Evolutionary conservation across 2,113 vertebrate genomes (phyloP), one percentile per base, ranked within the genome.

Genomic region (Pachyramphus minor): DNA sequence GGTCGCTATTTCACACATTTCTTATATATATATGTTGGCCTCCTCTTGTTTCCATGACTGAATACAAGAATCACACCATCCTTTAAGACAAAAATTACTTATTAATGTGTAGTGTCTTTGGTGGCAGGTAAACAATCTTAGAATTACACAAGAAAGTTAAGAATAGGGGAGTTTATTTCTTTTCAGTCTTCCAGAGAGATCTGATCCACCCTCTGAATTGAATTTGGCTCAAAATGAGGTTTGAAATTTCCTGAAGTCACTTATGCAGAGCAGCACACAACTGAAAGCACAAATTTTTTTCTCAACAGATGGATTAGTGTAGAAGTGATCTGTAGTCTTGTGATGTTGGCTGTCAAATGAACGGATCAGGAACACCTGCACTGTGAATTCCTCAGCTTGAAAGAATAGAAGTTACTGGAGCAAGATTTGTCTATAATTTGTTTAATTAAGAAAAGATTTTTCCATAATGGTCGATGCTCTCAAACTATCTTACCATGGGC

Each of bases 341-440:
- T 87, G 75, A 83, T 83, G 33, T 22, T 85, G 63, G 62, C 75
- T 96, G 67, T 67, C 75, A 97, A 94, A 94, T 74, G 67, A 71
- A 74, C 24, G 77, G 45, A 79, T 42, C 79, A 58, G 50, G 71
- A 96, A 86, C 63, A 88, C 59, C 45, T 50, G 39, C 52, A 87
- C 27, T 77, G 63, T 77, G 33, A 90, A 85, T 85, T 79, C 24
- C 37, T 66, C 49, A 45, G 20, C 9, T 24, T 49, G 63, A 84
- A 89, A 93, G 49, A 89, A 52, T 0, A 83, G 35, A 49, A 84
- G 64, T 31, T 62, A 60, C 14, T 45, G 14, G 15, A 87, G 63
- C 5, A 47, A 24, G 9, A 66, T 91, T 85, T 71, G 16, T 82
- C 78, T 83, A 3, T 16, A 53, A 49, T 76, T 87, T 94, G n/a